Percentiles rank a stretch among this genome's conserved stretches.
Conservation (phyloP, 2,888 invertebrate genomes). For the Embidobia sp. region DNA sequence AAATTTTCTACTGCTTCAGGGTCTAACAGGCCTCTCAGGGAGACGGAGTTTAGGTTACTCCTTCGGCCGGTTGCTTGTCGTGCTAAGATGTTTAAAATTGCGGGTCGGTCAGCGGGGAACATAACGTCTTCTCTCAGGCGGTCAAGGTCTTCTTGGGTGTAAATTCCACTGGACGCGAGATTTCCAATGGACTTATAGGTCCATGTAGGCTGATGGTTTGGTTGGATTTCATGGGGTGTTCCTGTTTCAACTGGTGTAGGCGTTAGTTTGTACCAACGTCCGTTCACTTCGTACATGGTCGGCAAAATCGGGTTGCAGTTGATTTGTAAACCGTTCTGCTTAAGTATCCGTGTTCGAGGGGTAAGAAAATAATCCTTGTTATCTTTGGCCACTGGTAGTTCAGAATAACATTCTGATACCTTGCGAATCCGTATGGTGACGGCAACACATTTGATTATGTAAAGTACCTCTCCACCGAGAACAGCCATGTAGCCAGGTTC, state of each 20-base stretch:
- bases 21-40: background rate
- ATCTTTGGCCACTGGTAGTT: conserved; percentile 15
- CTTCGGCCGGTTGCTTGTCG: background rate
- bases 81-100: background rate
- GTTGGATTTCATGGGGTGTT: background rate
- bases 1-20: background rate
- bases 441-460: conserved; percentile 69
- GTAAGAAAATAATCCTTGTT: conserved; percentile 20
- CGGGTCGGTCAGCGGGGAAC: conserved; percentile 35
- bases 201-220: conserved; percentile 12
- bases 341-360: conserved; percentile 64
- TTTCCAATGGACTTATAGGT: conserved; percentile 1
- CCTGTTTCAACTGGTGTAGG: background rate
- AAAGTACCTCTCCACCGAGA: conserved; percentile 68
- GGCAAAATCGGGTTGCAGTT: conserved; percentile 63
- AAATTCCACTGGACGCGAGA: conserved; percentile 41
- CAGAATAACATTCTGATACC: conserved; percentile 61
- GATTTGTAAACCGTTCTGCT: conserved; percentile 42
- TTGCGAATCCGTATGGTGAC: conserved; percentile 56
- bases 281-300: conserved; percentile 50
- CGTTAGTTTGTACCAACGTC: conserved; percentile 44
- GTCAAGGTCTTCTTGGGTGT: conserved; percentile 22
- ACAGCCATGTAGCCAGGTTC: conserved; percentile 18
- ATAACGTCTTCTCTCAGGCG: conserved; percentile 23
- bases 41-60: background rate